Conservation (phyloP, 1,140 invertebrate genomes). For the Sipha flava region DNA sequence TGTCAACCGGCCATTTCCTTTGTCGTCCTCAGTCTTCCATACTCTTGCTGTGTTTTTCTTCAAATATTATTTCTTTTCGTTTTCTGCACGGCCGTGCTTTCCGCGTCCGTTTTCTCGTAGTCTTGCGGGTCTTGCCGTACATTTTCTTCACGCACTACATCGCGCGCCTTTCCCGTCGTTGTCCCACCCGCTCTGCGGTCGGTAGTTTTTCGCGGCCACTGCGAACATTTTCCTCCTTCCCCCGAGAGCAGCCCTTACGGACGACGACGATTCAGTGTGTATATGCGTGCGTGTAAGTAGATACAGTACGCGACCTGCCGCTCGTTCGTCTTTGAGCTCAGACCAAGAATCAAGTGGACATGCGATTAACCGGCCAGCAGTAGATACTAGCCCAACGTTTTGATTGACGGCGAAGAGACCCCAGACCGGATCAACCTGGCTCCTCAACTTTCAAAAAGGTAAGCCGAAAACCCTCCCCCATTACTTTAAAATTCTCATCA, state of each 20-base stretch:
- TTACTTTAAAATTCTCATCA: too few relatives aligned
- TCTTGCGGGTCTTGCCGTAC: too few relatives aligned
- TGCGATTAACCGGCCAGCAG: background rate
- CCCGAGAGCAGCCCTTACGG: too few relatives aligned
- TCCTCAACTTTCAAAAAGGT: conserved; percentile 24
- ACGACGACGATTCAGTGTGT: background rate
- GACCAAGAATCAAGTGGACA: background rate
- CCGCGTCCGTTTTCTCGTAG: background rate
- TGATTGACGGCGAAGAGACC: background rate
- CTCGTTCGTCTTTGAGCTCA: too few relatives aligned
- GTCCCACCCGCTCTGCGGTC: too few relatives aligned
- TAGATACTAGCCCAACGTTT: background rate
- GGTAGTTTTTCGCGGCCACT: too few relatives aligned
- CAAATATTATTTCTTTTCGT: too few relatives aligned
- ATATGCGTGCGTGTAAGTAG: too few relatives aligned
- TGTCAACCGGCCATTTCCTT: conserved; percentile 23
- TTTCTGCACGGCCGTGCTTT: background rate
- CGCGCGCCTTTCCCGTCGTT: background rate
- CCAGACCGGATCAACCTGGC: conserved; percentile 21
- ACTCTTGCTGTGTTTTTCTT: background rate
- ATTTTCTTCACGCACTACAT: background rate
- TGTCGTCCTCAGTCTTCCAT: background rate
- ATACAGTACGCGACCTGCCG: background rate
- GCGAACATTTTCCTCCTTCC: too few relatives aligned
- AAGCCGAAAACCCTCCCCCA: background rate